A percentile compares a stretch with the other conserved stretches of the same genome.
These are phyloP conservation scores for Cervus canadensis DNA, from an alignment of 2,113 vertebrate genomes.

Conservation along the genomic window DNA sequence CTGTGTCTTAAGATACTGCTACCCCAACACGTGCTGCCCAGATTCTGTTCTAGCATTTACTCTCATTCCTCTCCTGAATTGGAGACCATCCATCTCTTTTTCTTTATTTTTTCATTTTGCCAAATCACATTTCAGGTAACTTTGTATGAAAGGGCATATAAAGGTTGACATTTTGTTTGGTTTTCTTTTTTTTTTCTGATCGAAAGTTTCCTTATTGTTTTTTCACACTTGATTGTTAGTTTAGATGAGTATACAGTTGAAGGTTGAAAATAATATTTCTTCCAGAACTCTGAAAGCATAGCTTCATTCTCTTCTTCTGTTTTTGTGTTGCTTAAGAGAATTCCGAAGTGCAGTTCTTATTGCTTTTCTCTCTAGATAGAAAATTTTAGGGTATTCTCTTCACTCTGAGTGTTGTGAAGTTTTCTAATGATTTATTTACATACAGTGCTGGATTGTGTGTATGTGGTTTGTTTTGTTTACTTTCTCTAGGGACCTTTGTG, in stretches of 20 bases:
- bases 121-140: not conserved
- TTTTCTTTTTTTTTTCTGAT: not conserved
- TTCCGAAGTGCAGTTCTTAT: not conserved
- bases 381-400: not conserved
- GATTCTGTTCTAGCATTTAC: not conserved
- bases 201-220: not conserved
- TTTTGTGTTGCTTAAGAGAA: not conserved
- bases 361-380: not conserved
- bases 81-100: not conserved
- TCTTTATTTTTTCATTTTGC: not conserved
- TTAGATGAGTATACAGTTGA: not conserved
- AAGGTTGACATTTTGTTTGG: not conserved
- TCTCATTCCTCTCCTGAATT: not conserved
- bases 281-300: not conserved
- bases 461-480: not conserved
- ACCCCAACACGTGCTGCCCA: not conserved
- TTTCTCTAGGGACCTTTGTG: not conserved
- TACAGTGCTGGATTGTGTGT: not conserved
- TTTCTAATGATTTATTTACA: not conserved
- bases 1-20: rapidly evolving
- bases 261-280: not conserved
- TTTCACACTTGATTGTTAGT: not conserved
- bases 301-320: not conserved
- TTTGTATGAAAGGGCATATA: not conserved
- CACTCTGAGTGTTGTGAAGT: not conserved